Conservation (phyloP, 2,113 vertebrate genomes). For the Solea senegalensis region DNA sequence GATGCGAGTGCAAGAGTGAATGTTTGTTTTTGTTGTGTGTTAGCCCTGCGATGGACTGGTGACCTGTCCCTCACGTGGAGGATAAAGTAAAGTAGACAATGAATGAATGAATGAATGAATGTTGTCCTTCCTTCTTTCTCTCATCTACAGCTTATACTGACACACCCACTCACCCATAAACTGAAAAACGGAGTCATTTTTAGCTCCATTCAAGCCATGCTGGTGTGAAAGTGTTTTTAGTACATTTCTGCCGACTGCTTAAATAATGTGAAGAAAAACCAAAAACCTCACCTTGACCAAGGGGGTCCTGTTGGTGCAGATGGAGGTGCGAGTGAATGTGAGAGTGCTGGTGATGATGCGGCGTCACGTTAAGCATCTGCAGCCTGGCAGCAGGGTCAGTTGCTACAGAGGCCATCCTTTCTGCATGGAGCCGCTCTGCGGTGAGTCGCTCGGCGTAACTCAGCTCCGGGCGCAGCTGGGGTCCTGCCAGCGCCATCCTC, state of each 20-base stretch:
- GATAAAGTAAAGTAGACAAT: too few relatives aligned
- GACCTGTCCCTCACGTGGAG: too few relatives aligned
- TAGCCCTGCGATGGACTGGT: too few relatives aligned
- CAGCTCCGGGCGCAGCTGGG: conserved; percentile 93
- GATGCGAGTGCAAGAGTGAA: too few relatives aligned
- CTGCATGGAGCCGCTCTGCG: conserved; percentile 93
- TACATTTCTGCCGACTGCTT: not conserved
- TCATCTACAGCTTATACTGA: too few relatives aligned
- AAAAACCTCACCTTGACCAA: conserved; percentile 90
- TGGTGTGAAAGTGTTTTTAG: too few relatives aligned
- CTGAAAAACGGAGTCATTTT: too few relatives aligned
- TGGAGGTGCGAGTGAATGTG: conserved; percentile 99
- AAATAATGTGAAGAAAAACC: not conserved
- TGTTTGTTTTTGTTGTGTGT: too few relatives aligned
- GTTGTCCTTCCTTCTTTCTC: too few relatives aligned
- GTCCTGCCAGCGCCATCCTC: conserved; percentile 89
- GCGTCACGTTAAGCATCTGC: conserved; percentile 99
- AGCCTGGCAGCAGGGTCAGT: conserved; percentile 91
- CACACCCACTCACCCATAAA: too few relatives aligned
- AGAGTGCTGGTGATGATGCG: conserved; percentile 98
- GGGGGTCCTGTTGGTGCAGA: conserved; percentile 97
- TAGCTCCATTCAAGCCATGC: too few relatives aligned
- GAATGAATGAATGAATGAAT: too few relatives aligned
- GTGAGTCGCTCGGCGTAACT: conserved; percentile 95
- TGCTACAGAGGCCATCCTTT: conserved; percentile 95